Conservation (phyloP, 2,888 invertebrate species). For the Pilophorus perplexus region DNA sequence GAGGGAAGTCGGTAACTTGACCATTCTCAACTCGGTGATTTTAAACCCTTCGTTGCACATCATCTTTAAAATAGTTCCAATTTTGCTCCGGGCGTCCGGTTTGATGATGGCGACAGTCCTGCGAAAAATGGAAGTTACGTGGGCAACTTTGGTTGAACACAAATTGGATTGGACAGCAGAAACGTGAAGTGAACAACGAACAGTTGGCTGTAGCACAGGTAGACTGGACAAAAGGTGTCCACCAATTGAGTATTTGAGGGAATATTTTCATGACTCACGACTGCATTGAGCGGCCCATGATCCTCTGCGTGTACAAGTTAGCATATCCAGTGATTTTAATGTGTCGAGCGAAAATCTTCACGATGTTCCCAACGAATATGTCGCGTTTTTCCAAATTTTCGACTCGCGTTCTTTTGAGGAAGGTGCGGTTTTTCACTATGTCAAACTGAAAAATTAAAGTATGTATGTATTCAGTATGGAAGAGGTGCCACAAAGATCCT, state of each 20-base stretch:
- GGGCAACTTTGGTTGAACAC: too few relatives aligned
- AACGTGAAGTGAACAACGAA: neutral
- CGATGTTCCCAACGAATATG: slow-evolving; percentile 70
- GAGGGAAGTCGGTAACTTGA: slow-evolving; percentile 63
- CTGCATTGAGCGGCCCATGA: slow-evolving; percentile 63
- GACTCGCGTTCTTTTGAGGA: slow-evolving; percentile 67
- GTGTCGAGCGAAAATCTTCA: slow-evolving; percentile 70
- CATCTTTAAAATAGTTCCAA: slow-evolving; percentile 71
- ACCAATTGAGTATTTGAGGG: too few relatives aligned
- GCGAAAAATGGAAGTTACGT: too few relatives aligned
- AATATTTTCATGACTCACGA: slow-evolving; percentile 63
- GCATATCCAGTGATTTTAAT: slow-evolving; percentile 72
- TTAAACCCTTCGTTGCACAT: slow-evolving; percentile 60
- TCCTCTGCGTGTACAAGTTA: slow-evolving; percentile 65
- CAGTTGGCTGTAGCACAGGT: too few relatives aligned
- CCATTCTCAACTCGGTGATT: slow-evolving; percentile 71
- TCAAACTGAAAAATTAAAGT: slow-evolving; percentile 57
- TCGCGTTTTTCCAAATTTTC: slow-evolving; percentile 64
- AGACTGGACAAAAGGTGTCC: too few relatives aligned
- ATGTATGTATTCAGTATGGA: neutral
- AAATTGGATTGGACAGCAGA: too few relatives aligned
- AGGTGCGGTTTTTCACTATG: slow-evolving; percentile 62
- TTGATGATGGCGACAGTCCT: slow-evolving; percentile 63
- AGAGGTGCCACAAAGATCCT: neutral
- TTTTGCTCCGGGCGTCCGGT: slow-evolving; percentile 65